Evolutionary conservation across 2,888 invertebrate genomes (phyloP).

Genomic region (Dryobotodes eremita): DNA sequence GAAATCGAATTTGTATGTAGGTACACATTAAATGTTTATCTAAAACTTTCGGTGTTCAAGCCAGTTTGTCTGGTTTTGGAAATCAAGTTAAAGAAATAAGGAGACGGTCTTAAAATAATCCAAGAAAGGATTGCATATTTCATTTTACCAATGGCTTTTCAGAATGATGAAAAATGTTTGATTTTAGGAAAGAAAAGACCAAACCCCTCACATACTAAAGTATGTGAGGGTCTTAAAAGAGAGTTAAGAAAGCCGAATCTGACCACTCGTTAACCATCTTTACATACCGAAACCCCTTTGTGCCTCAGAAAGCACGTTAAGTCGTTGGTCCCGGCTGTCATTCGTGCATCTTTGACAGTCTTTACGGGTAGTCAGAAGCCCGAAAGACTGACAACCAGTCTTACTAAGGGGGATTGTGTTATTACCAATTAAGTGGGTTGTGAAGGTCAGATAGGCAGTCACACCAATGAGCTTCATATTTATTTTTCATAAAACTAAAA

Average conservation of each 20-base stretch:
- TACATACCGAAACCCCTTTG: no score
- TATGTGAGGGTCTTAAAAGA: neutral
- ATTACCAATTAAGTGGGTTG: no score
- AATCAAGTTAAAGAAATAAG: neutral
- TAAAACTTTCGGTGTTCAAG: slow-evolving; percentile 42
- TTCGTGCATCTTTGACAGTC: no score
- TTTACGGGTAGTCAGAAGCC: no score
- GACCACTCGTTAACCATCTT: no score
- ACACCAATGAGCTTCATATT: no score
- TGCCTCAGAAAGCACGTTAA: no score
- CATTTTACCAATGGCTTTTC: neutral
- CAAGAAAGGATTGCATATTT: neutral
- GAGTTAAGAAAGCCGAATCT: neutral
- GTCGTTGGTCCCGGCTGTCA: no score
- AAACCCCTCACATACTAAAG: neutral
- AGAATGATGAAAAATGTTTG: neutral
- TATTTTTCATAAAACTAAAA: no score
- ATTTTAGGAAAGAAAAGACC: neutral
- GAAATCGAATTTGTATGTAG: slow-evolving; percentile 48
- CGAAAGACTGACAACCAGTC: no score
- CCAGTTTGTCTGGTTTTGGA: slow-evolving; percentile 39
- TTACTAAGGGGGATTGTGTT: no score
- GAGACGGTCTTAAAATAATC: neutral
- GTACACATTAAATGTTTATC: slow-evolving; percentile 36
- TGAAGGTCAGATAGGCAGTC: no score